Percentiles rank a stretch among this genome's conserved stretches.
Evolutionary conservation across 2,113 vertebrate species (phyloP).

Genomic region (Emydocephalus ijimae): DNA sequence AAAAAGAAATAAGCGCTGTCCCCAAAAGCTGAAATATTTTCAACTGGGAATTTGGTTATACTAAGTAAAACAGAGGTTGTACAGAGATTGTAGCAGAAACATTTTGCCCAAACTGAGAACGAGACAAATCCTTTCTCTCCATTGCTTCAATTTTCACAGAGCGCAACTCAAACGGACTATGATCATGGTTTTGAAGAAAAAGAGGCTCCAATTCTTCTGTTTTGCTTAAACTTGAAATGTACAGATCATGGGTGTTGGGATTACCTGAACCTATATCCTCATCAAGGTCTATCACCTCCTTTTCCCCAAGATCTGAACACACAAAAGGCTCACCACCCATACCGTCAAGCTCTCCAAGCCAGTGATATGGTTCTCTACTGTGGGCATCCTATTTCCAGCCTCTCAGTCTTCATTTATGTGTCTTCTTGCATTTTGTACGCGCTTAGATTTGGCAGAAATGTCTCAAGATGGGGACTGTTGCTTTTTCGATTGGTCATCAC

Average conservation of each 20-base stretch:
- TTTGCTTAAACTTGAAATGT: background rate
- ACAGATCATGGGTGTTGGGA: background rate
- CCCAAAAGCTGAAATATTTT: slow-evolving; percentile 63
- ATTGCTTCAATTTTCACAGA: slow-evolving; percentile 74
- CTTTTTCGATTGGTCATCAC: slow-evolving; percentile 71
- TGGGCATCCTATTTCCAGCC: background rate
- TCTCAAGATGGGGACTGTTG: slow-evolving; percentile 71
- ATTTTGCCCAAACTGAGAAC: slow-evolving; percentile 72
- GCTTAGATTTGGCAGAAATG: slow-evolving; percentile 75
- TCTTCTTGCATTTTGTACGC: slow-evolving; percentile 71
- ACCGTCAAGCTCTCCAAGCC: background rate
- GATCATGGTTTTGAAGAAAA: slow-evolving; percentile 76
- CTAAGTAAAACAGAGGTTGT: slow-evolving; percentile 63
- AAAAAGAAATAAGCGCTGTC: slow-evolving; percentile 43
- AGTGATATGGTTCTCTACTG: background rate
- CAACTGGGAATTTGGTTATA: slow-evolving; percentile 75
- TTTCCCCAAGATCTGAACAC: background rate
- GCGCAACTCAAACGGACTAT: slow-evolving; percentile 79
- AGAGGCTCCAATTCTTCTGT: slow-evolving; percentile 53
- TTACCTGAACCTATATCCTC: background rate
- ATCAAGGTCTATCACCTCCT: background rate
- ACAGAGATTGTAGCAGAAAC: slow-evolving; percentile 72
- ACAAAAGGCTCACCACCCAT: background rate
- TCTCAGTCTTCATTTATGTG: slow-evolving; percentile 45
- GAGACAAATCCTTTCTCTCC: slow-evolving; percentile 38